Base-by-base conservation (phyloP, 2,888 invertebrate species). In the Lepidochitona cinerea region DNA sequence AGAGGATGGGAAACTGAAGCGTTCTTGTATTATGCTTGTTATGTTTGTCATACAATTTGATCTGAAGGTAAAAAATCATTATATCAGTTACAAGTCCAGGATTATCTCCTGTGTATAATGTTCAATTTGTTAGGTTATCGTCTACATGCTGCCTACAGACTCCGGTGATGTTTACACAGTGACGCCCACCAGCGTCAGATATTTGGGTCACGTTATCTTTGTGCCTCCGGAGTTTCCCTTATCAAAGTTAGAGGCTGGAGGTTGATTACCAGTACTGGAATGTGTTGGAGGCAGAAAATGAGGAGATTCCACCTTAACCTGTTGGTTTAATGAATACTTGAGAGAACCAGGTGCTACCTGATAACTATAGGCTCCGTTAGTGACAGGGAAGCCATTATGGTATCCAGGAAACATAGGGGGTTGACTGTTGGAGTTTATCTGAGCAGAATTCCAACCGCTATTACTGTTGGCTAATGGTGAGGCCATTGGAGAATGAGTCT, bases 211-310 rank as follows among this genome's bases (percentile, higher is more conserved):
- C 32, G 59, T 59, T 1, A 59, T 59, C 32, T 59, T 59, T 59
- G 59, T 59, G 23, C 59, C 59, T 14, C 59, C 29, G 23, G 59
- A 59, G 29, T 59, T 59, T 59, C 59, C 59, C 29, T 59, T 59
- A 32, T 59, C 59, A 59, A 29, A 59, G 26, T 14, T 32, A 4
- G 5, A 9, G 18, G 23, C 29, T 4, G 59, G 59, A 32, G 59
- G 26, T 32, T 59, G 59, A 59, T 2, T 29, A 2, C 18, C 59
- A 59, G 59, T 23, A 14, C 23, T 32, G 59, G 59, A 59, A 59
- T 59, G 59, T 59, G 59, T 23, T 59, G 26, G 29, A 59, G 59
- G 12, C 23, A 59, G 23, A 26, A 23, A 59, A 29, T 59, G 23
- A 29, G 59, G 32, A 29, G 23, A 29, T 23, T 59, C 59, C 29